Percentiles rank a stretch among this genome's conserved stretches.
Evolutionary conservation across 2,797 vertebrate species (phyloP).

Genomic region (Limosa lapponica): DNA sequence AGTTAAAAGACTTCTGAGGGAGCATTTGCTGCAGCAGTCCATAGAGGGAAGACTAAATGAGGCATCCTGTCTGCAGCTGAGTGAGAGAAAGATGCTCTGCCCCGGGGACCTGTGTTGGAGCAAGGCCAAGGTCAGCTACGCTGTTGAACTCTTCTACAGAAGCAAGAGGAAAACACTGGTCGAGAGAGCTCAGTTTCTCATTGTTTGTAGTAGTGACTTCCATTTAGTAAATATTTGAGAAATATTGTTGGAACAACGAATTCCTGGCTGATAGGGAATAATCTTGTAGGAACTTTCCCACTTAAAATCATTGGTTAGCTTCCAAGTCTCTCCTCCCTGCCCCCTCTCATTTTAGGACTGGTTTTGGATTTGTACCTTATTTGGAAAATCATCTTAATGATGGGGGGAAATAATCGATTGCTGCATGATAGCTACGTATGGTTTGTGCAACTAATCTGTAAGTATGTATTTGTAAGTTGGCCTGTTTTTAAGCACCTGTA

Average conservation of each 20-base stretch:
- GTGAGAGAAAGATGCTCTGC: not conserved
- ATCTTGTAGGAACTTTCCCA: not conserved
- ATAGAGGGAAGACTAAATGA: not conserved
- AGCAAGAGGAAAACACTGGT: not conserved
- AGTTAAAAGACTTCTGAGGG: not conserved
- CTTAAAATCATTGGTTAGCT: not conserved
- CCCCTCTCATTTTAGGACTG: not conserved
- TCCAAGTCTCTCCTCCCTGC: not conserved
- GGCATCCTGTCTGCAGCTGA: not conserved
- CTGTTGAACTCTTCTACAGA: not conserved
- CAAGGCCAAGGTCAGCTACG: slow-evolving; percentile 2
- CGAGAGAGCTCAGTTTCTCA: not conserved
- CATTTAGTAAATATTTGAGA: slow-evolving; percentile 26
- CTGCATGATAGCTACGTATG: rapidly evolving
- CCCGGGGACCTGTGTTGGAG: not conserved
- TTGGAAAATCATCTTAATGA: not conserved
- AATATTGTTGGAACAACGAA: not conserved
- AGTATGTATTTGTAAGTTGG: not conserved
- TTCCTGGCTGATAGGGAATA: slow-evolving; percentile 11
- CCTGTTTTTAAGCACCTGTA: not conserved
- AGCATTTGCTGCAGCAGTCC: not conserved
- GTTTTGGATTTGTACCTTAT: not conserved
- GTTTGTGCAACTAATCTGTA: not conserved
- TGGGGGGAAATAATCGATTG: not conserved
- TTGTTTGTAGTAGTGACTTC: not conserved